Conservation (phyloP, 1,140 invertebrate species). For the Chrysomallon squamiferum region DNA sequence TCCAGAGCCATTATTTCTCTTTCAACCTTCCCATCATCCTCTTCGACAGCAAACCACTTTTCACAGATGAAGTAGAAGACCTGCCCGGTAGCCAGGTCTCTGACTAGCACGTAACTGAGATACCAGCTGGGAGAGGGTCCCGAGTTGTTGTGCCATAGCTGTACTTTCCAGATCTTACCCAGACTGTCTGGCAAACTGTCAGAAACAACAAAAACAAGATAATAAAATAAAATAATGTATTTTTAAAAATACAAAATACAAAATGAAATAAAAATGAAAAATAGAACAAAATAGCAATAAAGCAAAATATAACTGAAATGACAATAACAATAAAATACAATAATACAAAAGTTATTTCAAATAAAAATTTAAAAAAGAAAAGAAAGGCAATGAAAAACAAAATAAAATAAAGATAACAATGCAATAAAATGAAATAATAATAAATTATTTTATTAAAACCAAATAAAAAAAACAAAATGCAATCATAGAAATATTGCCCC, state of each 20-base stretch:
- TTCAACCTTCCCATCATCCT: constrained; percentile 64
- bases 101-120: constrained; percentile 55
- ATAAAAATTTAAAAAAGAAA: no score
- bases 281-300: no score
- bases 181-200: constrained; percentile 57
- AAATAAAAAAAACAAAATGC: no score
- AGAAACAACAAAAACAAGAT: neutral
- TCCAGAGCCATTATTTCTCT: constrained; percentile 58
- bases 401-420: no score
- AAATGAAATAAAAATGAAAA: neutral
- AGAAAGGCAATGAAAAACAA: no score
- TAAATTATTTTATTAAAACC: no score
- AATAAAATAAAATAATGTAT: no score
- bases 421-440: no score
- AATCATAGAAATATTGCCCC: no score
- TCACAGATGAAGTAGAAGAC: constrained; percentile 61
- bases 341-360: no score
- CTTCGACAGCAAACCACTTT: constrained; percentile 62
- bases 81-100: constrained; percentile 51
- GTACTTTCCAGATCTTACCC: constrained; percentile 57
- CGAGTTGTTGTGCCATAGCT: constrained; percentile 62
- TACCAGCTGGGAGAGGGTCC: constrained; percentile 60
- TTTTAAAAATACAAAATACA: neutral
- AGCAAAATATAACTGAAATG: no score
- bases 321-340: no score